A percentile compares a stretch with the other conserved stretches of the same genome.
These are phyloP conservation scores for Brachyrhaphis roseni DNA, from an alignment of 2,797 vertebrate genomes.

Conservation along the genomic window DNA sequence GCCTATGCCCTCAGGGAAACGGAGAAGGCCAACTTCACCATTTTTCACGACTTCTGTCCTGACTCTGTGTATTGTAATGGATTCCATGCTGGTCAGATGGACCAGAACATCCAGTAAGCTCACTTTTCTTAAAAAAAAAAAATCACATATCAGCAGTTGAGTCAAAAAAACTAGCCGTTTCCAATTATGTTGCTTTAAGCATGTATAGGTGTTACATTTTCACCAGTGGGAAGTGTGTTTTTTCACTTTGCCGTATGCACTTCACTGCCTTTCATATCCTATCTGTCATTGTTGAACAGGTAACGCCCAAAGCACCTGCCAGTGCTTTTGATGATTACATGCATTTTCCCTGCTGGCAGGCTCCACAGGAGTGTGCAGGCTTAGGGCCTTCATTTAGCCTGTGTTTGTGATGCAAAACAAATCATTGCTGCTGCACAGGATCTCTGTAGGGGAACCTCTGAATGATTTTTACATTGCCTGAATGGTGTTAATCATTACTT, in stretches of 20 bases:
- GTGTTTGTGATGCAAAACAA: conserved; percentile 64
- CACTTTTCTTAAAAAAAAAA: neutral
- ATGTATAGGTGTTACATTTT: conserved; percentile 1
- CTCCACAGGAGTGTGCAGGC: conserved; percentile 42
- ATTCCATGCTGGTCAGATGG: conserved; percentile 25
- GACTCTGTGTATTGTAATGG: conserved; percentile 32
- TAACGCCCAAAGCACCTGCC: conserved; percentile 58
- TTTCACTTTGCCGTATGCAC: conserved; percentile 31
- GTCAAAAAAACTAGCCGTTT: conserved; percentile 21
- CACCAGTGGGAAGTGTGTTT: conserved; percentile 27
- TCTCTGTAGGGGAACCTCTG: conserved; percentile 36
- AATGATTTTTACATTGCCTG: conserved; percentile 17
- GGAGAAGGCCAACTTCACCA: conserved; percentile 45
- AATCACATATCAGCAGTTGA: conserved; percentile 13
- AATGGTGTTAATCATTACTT: conserved; percentile 23
- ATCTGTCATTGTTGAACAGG: conserved; percentile 58
- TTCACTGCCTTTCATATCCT: conserved; percentile 34
- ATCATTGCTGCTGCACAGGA: conserved; percentile 40
- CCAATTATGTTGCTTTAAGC: neutral
- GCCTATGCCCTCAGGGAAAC: conserved; percentile 73
- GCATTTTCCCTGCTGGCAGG: conserved; percentile 57
- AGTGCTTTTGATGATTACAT: conserved; percentile 64
- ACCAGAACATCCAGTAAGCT: conserved; percentile 1
- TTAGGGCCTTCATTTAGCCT: conserved; percentile 57
- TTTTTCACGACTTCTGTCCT: conserved; percentile 44